A percentile compares a stretch with the other conserved stretches of the same genome.
phyloP scores from a whole-genome alignment of 2,797 vertebrate genomes.

The Semaprochilodus insignis region DNA sequence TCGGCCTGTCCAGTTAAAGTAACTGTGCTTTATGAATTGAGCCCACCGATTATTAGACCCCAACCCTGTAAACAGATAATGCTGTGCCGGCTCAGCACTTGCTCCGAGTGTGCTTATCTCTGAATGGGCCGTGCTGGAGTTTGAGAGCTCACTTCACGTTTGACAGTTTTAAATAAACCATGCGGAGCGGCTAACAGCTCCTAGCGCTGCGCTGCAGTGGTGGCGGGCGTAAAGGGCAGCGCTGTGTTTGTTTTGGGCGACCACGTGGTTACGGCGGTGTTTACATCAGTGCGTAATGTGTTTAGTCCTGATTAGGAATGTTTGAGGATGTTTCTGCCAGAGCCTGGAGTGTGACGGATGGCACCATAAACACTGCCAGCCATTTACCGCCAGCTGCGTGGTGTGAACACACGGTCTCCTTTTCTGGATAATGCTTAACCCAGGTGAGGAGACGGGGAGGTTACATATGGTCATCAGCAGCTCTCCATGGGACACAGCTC shows the following conservation, averaged over 20 bases:
- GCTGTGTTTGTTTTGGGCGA: conserved; percentile 2
- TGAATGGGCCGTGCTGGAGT: background rate
- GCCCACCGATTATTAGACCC: no score
- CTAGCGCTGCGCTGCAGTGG: background rate
- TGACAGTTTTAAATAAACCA: conserved; percentile 32
- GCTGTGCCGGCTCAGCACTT: no score
- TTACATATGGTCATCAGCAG: background rate
- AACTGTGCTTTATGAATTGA: no score
- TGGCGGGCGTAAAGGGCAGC: background rate
- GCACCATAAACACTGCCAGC: conserved; percentile 29
- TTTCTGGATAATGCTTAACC: conserved; percentile 2
- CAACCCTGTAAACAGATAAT: no score
- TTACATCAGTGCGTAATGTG: conserved; percentile 5
- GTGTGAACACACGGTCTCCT: conserved; percentile 2
- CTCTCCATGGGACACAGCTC: no score
- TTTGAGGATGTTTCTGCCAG: conserved; percentile 14
- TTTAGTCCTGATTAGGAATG: conserved; percentile 15
- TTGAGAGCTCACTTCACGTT: background rate
- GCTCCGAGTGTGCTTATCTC: background rate
- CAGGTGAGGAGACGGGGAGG: background rate
- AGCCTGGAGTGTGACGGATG: conserved; percentile 7
- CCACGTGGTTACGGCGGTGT: background rate
- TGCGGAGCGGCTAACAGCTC: no score
- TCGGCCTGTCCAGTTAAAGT: no score
- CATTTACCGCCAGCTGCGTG: conserved; percentile 6